phyloP scores from a whole-genome alignment of 2,113 vertebrate genomes.

The Calyptommatus sinebrachiatus region DNA sequence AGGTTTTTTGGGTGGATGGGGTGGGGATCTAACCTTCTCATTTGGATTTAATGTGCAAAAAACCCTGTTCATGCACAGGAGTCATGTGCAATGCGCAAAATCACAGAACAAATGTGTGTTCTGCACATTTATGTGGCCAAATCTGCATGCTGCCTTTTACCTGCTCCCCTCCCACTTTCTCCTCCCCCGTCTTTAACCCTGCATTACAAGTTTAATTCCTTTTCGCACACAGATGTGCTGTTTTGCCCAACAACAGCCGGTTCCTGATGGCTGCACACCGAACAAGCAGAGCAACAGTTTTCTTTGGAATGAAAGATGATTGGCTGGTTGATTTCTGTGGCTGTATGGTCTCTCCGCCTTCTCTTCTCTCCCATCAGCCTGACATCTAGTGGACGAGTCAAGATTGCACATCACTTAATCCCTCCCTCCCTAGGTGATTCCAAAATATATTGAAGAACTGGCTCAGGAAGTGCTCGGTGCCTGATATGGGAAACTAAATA shows the following conservation, averaged over 20 bases:
- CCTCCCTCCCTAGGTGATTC: background rate
- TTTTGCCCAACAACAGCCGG: background rate
- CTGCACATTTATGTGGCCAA: background rate
- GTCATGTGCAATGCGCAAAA: background rate
- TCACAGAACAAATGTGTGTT: background rate
- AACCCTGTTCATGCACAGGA: background rate
- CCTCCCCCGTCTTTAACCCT: background rate
- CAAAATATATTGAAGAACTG: background rate
- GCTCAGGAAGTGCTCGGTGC: background rate
- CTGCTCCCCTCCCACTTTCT: too few species aligned
- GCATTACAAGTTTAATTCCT: background rate
- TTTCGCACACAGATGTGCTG: background rate
- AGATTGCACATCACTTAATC: background rate
- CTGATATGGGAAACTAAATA: background rate
- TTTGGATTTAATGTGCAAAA: background rate
- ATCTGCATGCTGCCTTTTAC: background rate
- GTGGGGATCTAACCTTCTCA: background rate
- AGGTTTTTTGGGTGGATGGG: background rate
- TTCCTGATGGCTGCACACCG: conserved; percentile 8
- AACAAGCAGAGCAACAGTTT: background rate
- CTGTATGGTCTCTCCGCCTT: background rate
- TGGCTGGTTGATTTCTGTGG: conserved; percentile 8
- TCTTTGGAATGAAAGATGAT: background rate
- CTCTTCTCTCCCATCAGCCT: background rate
- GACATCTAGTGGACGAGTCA: conserved; percentile 6